Evolutionary conservation across 2,888 invertebrate species (phyloP), one percentile per base, ranked within the genome.

Genomic region (Orchesella flavescens): DNA sequence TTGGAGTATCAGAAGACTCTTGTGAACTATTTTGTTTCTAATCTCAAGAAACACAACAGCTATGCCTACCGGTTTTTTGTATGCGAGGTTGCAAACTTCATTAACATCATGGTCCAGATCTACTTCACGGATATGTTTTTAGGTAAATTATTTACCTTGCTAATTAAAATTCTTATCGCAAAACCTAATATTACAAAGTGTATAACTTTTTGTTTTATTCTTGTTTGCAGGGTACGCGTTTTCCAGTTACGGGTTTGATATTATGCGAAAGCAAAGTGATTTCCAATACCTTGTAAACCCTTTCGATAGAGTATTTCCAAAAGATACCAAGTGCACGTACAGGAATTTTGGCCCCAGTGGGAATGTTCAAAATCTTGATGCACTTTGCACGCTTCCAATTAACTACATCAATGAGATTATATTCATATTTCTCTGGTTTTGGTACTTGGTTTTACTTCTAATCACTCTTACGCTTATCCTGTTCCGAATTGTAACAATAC

Each of bases 341-440:
- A 15, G 93, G 93, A 91, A 89, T 85, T 93, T 91, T 83, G 94
- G 94, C 1, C 92, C 93, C 0, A 91, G 92, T 0, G 94, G 94
- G 4, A 90, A 91, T 4, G 86, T 92, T 0, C 92, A 93, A 88
- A 89, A 90, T 0, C 91, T 91, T 85, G 94, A 94, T 88, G 92
- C 93, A 0, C 91, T 95, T 0, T 95, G 95, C 88, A 92, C 95
- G n/a, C 90, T 95, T 15, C 94, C 95, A 0, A 89, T 95, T 12
- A 95, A 95, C 89, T 93, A 94, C 86, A 92, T 95, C 63, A 95
- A 95, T 89, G 95, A 95, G 89, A 95, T 95, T 89, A 93, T 95
- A 21, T 86, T 75, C 23, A 49, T 59, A 12, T 10, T 61, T 3
- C 23, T 86, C 19, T 84, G 75, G 86, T 86, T n/a, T n/a, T n/a